These are phyloP conservation scores for Meandrina meandrites DNA, from an alignment of 92 coral and sea anemone species.

Conservation along the genomic window DNA sequence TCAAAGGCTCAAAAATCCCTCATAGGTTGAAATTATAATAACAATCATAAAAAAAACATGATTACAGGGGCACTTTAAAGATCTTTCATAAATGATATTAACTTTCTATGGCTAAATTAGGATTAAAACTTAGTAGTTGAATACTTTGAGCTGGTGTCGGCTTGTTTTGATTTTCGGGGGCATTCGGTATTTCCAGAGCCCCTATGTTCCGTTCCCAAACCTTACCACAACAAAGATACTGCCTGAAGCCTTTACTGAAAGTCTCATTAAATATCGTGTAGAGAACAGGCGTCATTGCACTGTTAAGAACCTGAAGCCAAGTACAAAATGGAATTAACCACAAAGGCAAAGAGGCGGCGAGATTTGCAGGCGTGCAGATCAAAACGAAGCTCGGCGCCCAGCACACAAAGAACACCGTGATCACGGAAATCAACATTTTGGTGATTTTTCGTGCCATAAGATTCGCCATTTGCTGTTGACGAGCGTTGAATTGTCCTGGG, in stretches of 20 bases:
- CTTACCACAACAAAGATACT: neutral
- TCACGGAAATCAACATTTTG: slow-evolving; percentile 34
- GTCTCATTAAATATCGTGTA: slow-evolving; percentile 14
- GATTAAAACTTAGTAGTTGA: neutral
- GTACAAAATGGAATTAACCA: slow-evolving; percentile 2
- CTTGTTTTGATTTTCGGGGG: neutral
- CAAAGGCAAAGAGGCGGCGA: neutral
- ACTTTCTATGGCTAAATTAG: neutral
- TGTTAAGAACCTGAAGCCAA: slow-evolving; percentile 1
- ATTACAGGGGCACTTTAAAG: too few species aligned
- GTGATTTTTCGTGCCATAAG: slow-evolving; percentile 39
- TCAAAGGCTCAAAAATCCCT: too few species aligned
- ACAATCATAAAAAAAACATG: too few species aligned
- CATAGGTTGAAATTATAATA: too few species aligned
- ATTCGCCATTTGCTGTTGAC: slow-evolving; percentile 21
- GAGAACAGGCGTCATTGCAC: slow-evolving; percentile 5
- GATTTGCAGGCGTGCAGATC: neutral
- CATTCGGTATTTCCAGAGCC: neutral
- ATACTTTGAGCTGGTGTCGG: neutral
- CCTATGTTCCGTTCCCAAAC: neutral
- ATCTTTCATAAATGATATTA: neutral
- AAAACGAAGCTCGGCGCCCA: slow-evolving; percentile 36
- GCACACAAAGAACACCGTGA: slow-evolving; percentile 25
- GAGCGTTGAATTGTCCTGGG: slow-evolving; percentile 33
- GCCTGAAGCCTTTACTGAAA: neutral